Conservation (phyloP, 2,888 invertebrate genomes). For the Aethes cnicana region DNA sequence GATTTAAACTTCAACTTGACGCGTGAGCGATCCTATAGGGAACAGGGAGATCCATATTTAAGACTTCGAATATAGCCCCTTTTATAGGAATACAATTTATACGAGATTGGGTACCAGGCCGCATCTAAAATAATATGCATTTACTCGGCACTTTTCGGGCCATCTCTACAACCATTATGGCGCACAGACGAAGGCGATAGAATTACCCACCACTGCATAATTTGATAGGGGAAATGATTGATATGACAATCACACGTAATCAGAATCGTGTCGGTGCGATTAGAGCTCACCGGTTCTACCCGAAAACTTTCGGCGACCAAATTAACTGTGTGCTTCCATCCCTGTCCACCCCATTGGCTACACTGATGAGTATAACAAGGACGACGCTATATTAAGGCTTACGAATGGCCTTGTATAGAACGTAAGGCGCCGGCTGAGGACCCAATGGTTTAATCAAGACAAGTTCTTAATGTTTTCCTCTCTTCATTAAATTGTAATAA, state of each 20-base stretch:
- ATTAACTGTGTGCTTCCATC: slow-evolving; percentile 2
- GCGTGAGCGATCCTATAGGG: too few species aligned
- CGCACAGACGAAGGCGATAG: slow-evolving; percentile 63
- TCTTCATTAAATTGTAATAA: slow-evolving; percentile 79
- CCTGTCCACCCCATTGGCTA: slow-evolving; percentile 1
- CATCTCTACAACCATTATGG: slow-evolving; percentile 60
- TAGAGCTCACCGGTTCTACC: slow-evolving; percentile 46
- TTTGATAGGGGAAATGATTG: slow-evolving; percentile 81
- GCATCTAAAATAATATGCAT: slow-evolving; percentile 14
- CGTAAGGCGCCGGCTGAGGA: slow-evolving; percentile 57
- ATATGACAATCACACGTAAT: slow-evolving; percentile 80
- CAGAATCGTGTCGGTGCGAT: slow-evolving; percentile 77
- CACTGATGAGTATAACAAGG: background rate
- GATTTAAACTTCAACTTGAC: too few species aligned
- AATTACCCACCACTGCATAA: slow-evolving; percentile 80
- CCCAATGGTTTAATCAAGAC: slow-evolving; percentile 75
- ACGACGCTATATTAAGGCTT: background rate
- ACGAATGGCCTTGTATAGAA: slow-evolving; percentile 31
- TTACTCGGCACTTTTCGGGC: slow-evolving; percentile 38
- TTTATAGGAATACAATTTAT: too few species aligned
- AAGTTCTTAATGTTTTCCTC: slow-evolving; percentile 71
- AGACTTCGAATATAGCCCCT: too few species aligned
- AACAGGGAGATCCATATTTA: too few species aligned
- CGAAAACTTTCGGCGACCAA: background rate
- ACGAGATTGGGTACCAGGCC: background rate